Base-by-base conservation (phyloP, 2,113 vertebrate genomes). In the Gymnocephalus cernua region DNA sequence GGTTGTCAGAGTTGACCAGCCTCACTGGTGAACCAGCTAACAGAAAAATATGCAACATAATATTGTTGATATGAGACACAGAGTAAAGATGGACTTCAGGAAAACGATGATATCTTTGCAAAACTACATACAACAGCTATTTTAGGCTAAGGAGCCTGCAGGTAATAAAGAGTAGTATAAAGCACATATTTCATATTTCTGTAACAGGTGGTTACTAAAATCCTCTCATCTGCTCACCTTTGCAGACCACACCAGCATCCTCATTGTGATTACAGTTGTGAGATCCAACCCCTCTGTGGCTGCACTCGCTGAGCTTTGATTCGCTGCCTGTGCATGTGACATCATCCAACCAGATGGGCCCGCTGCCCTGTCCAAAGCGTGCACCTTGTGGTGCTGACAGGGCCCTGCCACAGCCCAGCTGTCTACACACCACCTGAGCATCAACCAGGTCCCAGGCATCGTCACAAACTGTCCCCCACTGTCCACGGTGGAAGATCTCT, bases 381-480 rank as follows among this genome's bases (percentile, higher is more conserved):
- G 88, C 86, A 0, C 0, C 0, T 0, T 0, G 0, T 66, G 23
- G 83, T 27, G 90, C 82, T 18, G 79, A 86, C 18, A 70, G 0
- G 3, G 38, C 86, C 38, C 53, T 85, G 15, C 92, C 87, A 84
- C 91, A 93, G 67, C 88, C 88, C 68, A 89, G 63, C 82, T 92
- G 90, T 70, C 87, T 89, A 8, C 91, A 93, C 78, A 89, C 88
- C 80, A 91, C 91, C 63, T 89, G 71, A 32, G 88, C 90, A 70
- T 93, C 68, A 1, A 3, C 0, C 66, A 77, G 6, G 63, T 29
- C 78, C 91, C 90, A 91, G 50, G 0, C 0, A 58, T 93, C 90
- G 4, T 91, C 88, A 82, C 91, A 93, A 61, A 91, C 88, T 0
- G 90, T 91, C 59, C 92, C 90, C 90, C 92, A 92, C 64, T 80